Evolutionary conservation across 2,113 vertebrate species (phyloP), one percentile per base, ranked within the genome.

Genomic region (Raphicerus campestris): DNA sequence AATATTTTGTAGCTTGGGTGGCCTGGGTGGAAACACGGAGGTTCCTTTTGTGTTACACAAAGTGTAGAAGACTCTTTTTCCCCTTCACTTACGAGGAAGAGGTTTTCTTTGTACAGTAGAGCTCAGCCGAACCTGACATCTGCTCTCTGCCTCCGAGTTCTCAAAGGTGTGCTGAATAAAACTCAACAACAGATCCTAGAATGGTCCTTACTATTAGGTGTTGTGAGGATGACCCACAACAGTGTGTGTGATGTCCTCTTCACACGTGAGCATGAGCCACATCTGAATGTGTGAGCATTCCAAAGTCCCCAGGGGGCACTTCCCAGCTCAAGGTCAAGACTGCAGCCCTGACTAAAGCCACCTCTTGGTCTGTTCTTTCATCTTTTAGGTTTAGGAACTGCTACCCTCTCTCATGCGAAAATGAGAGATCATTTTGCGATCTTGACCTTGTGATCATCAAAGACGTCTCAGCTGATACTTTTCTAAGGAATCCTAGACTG

Each of bases 211-310:
- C 20, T 51, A 73, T 55, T 39, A 10, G 60, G 39, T 53, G 28
- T 11, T 19, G 28, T 75, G 14, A 26, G 19, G 19, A 75, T 35
- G 11, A 42, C 15, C 24, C 22, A 19, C 5, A 20, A 10, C 55
- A 13, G 3, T 14, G 55, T n/a, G 20, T 47, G 4, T 10, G 47
- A 58, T 51, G 20, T 16, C 6, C 17, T 26, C 13, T 11, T 32
- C 7, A 5, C 3, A 0, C 0, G 7, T 0, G 15, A 56, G 78
- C 20, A 26, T 2, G 7, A 49, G 1, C 47, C 13, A 9, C 2
- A 16, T 24, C n/a, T 58, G 28, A n/a, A 15, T 39, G 4, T 5
- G 24, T 2, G 42, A 28, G 30, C 14, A 9, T 63, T n/a, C 75
- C 10, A 22, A 66, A 30, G 28, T n/a, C 19, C n/a, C 28, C 4